Conservation (phyloP, 2,797 vertebrate genomes). For the Acipenser transmontanus region DNA sequence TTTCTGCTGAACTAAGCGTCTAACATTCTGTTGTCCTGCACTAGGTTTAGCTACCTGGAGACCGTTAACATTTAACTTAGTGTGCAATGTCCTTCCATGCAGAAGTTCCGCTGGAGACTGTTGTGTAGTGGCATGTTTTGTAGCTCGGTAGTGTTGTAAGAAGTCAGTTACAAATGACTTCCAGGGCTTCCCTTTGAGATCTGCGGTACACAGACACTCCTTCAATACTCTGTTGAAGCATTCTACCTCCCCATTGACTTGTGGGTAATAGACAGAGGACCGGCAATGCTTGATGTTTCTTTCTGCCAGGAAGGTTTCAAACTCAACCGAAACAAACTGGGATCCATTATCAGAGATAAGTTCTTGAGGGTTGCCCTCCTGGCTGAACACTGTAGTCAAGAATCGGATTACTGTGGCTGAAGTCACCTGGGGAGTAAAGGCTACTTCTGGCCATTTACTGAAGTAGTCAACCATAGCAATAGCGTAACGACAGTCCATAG, state of each 20-base stretch:
- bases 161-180: conserved; percentile 34
- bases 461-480: no score
- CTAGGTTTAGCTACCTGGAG: not conserved
- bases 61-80: not conserved
- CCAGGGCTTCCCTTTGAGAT: conserved; percentile 24
- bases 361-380: conserved; percentile 36
- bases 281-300: conserved; percentile 30
- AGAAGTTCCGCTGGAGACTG: not conserved
- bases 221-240: conserved; percentile 41
- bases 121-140: conserved; percentile 24
- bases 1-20: no score
- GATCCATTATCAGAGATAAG: conserved; percentile 29
- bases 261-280: conserved; percentile 34
- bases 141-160: conserved; percentile 19
- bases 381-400: not conserved
- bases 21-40: no score
- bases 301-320: conserved; percentile 32
- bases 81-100: not conserved
- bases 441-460: no score
- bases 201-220: conserved; percentile 33
- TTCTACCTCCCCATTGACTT: conserved; percentile 31
- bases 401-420: no score
- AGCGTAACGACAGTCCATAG: no score
- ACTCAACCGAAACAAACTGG: conserved; percentile 26
- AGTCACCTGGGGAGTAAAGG: no score